Percentiles rank a stretch among this genome's conserved stretches.
Conservation (phyloP, 2,113 vertebrate species). For the Leptobrachium ailaonicum region DNA sequence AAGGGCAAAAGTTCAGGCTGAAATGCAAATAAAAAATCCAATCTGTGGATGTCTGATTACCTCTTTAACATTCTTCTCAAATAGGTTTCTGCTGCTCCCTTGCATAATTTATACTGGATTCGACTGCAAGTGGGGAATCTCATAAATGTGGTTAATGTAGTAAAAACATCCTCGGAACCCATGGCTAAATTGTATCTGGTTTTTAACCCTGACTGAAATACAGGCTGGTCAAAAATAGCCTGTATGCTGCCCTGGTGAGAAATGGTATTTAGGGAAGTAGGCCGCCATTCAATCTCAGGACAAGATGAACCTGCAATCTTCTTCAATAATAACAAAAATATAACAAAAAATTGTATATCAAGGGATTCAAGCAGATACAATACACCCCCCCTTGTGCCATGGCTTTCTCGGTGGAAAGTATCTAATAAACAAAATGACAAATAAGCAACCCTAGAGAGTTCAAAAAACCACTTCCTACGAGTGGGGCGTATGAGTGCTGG, state of each 20-base stretch:
- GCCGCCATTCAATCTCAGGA: too few relatives aligned
- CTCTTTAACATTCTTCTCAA: constrained; percentile 21
- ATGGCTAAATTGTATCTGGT: constrained; percentile 17
- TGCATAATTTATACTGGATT: constrained; percentile 27
- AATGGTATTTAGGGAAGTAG: not conserved
- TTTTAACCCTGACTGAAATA: constrained; percentile 26
- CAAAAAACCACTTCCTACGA: too few relatives aligned
- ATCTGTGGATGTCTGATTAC: constrained; percentile 24
- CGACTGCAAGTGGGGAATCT: constrained; percentile 24
- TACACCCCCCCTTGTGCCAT: too few relatives aligned
- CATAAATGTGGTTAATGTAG: constrained; percentile 10
- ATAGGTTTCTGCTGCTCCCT: constrained; percentile 47
- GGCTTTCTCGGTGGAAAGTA: too few relatives aligned
- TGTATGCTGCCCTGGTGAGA: not conserved
- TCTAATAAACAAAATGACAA: too few relatives aligned
- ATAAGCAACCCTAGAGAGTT: too few relatives aligned
- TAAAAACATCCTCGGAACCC: constrained; percentile 8
- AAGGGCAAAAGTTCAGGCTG: constrained; percentile 70
- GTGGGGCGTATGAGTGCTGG: too few relatives aligned
- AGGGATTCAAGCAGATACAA: too few relatives aligned
- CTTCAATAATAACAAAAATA: too few relatives aligned
- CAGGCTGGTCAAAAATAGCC: not conserved
- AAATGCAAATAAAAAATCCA: constrained; percentile 46
- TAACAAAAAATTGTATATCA: not conserved
- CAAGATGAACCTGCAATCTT: too few relatives aligned